Percentiles rank a stretch among this genome's conserved stretches.
Conservation (phyloP, 2,113 vertebrate species). For the Haemorhous mexicanus region DNA sequence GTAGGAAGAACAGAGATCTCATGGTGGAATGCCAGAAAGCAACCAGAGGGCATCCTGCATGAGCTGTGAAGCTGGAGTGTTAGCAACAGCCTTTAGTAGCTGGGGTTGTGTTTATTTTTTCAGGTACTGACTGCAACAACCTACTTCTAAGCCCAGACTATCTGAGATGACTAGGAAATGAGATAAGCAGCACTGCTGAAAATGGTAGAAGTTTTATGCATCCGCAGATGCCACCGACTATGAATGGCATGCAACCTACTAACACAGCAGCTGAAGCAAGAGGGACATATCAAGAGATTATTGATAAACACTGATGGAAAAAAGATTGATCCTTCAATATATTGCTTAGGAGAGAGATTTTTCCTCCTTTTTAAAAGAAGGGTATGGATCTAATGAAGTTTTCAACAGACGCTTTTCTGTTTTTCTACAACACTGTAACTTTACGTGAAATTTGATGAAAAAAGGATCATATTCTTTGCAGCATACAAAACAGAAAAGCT, state of each 20-base stretch:
- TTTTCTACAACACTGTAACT: background rate
- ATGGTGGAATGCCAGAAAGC: background rate
- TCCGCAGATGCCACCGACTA: background rate
- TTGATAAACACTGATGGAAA: background rate
- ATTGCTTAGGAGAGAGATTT: background rate
- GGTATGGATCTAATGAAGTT: background rate
- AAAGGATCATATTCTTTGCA: background rate
- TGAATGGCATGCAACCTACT: background rate
- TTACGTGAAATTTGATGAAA: background rate
- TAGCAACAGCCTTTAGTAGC: fast-evolving
- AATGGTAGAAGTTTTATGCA: background rate
- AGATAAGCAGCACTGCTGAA: background rate
- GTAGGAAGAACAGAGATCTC: background rate
- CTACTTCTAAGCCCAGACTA: background rate
- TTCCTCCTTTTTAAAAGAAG: background rate
- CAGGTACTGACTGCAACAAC: background rate
- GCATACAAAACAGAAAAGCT: background rate
- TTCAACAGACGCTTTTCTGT: background rate
- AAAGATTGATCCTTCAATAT: background rate
- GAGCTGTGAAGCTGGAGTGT: background rate
- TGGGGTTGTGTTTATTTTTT: background rate
- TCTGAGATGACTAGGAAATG: background rate
- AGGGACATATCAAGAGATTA: background rate
- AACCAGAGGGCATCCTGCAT: background rate
- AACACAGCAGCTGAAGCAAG: background rate